A percentile compares a stretch with the other conserved stretches of the same genome.
Evolutionary conservation across 2,797 vertebrate genomes (phyloP).

Genomic region (Brachyrhaphis roseni): DNA sequence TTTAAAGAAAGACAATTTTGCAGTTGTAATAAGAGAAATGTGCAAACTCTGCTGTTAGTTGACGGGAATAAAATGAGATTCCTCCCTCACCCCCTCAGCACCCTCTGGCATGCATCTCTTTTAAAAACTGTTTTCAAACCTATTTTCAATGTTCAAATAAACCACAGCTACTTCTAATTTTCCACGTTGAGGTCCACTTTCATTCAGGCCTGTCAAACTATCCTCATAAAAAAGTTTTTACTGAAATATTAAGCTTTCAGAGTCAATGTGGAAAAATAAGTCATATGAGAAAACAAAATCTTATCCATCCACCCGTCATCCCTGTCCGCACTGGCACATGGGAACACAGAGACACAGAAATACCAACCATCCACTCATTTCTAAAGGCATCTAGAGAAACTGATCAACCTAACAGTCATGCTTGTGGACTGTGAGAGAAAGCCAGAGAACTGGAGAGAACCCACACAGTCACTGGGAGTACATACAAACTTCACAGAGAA

Average conservation of each 20-base stretch:
- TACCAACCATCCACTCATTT: background rate
- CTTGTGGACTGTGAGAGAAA: no score
- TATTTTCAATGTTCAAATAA: constrained; percentile 35
- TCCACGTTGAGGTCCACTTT: constrained; percentile 32
- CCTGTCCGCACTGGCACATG: background rate
- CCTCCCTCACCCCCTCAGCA: constrained; percentile 7
- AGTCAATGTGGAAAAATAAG: constrained; percentile 33
- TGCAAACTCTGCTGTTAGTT: constrained; percentile 1
- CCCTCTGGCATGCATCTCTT: constrained; percentile 32
- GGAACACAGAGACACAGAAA: background rate
- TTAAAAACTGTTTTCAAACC: constrained; percentile 20
- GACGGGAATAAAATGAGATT: background rate
- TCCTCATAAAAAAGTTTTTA: constrained; percentile 51
- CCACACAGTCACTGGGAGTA: no score
- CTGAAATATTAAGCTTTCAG: constrained; percentile 33
- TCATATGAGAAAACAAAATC: constrained; percentile 9
- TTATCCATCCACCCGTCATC: background rate
- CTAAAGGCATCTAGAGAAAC: no score
- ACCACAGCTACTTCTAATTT: constrained; percentile 53
- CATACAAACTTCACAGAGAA: background rate
- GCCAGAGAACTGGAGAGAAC: no score
- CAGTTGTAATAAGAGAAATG: constrained; percentile 8
- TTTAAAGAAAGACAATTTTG: constrained; percentile 7
- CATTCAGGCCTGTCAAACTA: constrained; percentile 47
- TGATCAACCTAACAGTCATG: no score